Evolutionary conservation across 2,113 vertebrate genomes (phyloP), one percentile per base, ranked within the genome.

Genomic region (Pseudopodoces humilis): DNA sequence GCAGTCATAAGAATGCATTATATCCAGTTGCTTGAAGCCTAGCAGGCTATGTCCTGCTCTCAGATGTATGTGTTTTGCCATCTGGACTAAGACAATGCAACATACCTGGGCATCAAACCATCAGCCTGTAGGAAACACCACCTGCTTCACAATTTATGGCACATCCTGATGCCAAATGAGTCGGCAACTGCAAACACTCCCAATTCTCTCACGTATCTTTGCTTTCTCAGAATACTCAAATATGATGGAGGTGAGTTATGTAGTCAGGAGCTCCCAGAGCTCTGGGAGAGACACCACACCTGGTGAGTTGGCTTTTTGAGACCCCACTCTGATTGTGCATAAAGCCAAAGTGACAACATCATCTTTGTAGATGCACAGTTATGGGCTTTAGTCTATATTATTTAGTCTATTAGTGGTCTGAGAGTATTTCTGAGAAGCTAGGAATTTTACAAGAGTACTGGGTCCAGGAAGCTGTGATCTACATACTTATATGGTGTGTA

Each of bases 291-390:
- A 49, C 20, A 7, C 7, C 43, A 11, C 9, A 25, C 4, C 7
- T 28, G 21, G 52, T 67, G 52, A 91, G 56, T 7, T 47, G 25
- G 0, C 2, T 63, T 90, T 68, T 9, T 41, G 17, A 22, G 24
- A 55, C 24, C 6, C 4, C 52, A 8, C 23, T 68, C 12, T 70
- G 43, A 37, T 9, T 0, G 0, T 14, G 13, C 27, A 27, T 15
- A 70, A 16, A 78, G 7, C 33, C 64, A 39, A 63, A 46, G 13
- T 46, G 59, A 33, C 1, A 5, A 58, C 43, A 37, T 25, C 20
- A 9, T 33, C 19, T 44, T 90, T 93, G 13, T n/a, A 22, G 11
- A 72, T 56, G 9, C 2, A 7, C 47, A 74, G 7, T 35, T 46
- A 17, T 22, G 7, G 13, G 2, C 0, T 86, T 86, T 53, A 81